Evolutionary conservation across 64 coral and sea anemone species (phyloP).

Genomic region (Pocillopora damicornis): DNA sequence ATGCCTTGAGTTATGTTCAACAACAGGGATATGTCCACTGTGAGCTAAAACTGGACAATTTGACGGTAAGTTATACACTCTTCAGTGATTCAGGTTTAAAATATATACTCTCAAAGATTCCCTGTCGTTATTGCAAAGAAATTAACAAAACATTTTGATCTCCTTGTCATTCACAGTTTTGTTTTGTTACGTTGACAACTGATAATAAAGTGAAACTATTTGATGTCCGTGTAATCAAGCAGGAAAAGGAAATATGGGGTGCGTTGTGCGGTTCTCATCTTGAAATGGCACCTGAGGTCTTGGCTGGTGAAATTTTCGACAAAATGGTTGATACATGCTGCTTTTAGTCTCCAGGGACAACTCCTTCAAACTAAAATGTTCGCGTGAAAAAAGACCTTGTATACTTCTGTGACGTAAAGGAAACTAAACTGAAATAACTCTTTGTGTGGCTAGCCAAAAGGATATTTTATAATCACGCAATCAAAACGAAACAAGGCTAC

Average conservation of each 20-base stretch:
- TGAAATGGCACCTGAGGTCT: constrained; percentile 11
- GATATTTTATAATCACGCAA: too few species aligned
- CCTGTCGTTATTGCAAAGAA: too few species aligned
- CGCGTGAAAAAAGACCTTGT: too few species aligned
- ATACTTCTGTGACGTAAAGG: too few species aligned
- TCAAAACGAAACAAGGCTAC: too few species aligned
- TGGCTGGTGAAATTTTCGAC: background rate
- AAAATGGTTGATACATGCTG: background rate
- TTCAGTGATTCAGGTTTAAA: too few species aligned
- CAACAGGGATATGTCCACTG: background rate
- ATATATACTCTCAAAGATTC: too few species aligned
- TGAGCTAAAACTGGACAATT: constrained; percentile 45
- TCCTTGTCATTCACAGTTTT: too few species aligned
- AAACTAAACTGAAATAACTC: too few species aligned
- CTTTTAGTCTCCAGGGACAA: background rate
- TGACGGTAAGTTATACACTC: constrained; percentile 8
- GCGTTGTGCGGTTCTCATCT: background rate
- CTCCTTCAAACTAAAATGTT: too few species aligned
- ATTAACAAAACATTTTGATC: too few species aligned
- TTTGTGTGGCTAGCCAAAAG: too few species aligned
- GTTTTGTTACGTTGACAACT: background rate
- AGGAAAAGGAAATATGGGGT: background rate
- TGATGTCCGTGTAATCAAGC: background rate
- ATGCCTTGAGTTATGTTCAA: background rate
- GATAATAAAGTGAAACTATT: background rate